A percentile compares a stretch with the other conserved stretches of the same genome.
These are phyloP conservation scores for Thyatira batis DNA, from an alignment of 2,888 invertebrate genomes.

Conservation along the genomic window DNA sequence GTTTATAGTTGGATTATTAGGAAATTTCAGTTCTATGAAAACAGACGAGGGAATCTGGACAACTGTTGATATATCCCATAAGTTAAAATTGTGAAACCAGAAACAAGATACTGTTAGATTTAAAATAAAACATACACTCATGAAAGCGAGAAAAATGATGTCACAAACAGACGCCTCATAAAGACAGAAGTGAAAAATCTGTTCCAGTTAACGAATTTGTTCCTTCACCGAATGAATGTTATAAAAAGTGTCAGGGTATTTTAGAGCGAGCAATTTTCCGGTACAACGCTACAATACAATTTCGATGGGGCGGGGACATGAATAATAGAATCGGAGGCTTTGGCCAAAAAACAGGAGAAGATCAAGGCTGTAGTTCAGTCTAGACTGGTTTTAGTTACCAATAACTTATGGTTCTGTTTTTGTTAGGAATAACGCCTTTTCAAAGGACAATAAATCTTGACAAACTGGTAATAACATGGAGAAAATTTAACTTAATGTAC, in stretches of 20 bases:
- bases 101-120: neutral
- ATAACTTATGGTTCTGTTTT: neutral
- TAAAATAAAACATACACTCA: neutral
- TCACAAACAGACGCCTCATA: neutral
- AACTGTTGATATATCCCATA: neutral
- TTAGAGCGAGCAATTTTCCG: conserved; percentile 10
- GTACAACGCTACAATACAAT: conserved; percentile 1
- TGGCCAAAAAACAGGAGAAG: neutral
- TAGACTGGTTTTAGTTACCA: neutral
- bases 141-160: neutral
- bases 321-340: neutral
- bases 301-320: neutral
- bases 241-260: conserved; percentile 2
- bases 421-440: neutral
- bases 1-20: too few species aligned
- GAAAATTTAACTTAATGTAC: too few species aligned
- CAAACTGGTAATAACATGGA: neutral
- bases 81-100: neutral
- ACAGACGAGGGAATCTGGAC: neutral
- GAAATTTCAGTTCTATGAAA: neutral
- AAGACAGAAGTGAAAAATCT: neutral
- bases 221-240: neutral
- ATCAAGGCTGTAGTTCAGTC: neutral
- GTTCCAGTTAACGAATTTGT: neutral
- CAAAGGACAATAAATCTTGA: neutral